These are phyloP conservation scores for Idaea dimidiata DNA, from an alignment of 2,888 invertebrate genomes.

Conservation along the genomic window DNA sequence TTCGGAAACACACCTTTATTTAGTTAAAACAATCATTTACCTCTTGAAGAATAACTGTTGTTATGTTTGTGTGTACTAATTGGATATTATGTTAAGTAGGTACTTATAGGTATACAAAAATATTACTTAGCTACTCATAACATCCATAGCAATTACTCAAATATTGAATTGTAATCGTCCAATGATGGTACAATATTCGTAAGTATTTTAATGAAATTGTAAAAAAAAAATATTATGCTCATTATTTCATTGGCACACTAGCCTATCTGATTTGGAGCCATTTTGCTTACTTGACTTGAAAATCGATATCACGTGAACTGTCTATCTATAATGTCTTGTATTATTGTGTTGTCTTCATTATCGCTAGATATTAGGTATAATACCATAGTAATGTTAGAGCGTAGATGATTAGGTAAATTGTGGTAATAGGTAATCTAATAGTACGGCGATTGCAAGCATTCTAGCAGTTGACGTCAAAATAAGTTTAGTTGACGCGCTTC, in stretches of 20 bases:
- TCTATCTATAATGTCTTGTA: too few species aligned
- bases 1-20: not conserved
- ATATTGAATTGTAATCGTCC: too few species aligned
- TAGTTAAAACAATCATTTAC: not conserved
- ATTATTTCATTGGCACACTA: too few species aligned
- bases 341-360: too few species aligned
- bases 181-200: not conserved
- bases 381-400: too few species aligned
- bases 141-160: too few species aligned
- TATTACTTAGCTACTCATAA: not conserved
- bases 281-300: too few species aligned
- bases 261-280: too few species aligned
- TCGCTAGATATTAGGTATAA: too few species aligned
- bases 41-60: not conserved
- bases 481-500: slow-evolving; percentile 61
- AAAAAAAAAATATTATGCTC: too few species aligned
- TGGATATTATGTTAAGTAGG: not conserved
- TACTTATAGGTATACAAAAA: not conserved
- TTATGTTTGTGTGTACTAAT: not conserved
- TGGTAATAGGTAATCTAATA: slow-evolving; percentile 14
- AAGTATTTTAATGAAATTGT: not conserved
- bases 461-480: slow-evolving; percentile 54
- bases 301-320: too few species aligned
- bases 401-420: too few species aligned
- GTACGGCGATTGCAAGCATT: slow-evolving; percentile 45